Percentiles rank a stretch among this genome's conserved stretches.
These are phyloP conservation scores for Hyles lineata DNA, from an alignment of 2,888 invertebrate species.

Conservation along the genomic window DNA sequence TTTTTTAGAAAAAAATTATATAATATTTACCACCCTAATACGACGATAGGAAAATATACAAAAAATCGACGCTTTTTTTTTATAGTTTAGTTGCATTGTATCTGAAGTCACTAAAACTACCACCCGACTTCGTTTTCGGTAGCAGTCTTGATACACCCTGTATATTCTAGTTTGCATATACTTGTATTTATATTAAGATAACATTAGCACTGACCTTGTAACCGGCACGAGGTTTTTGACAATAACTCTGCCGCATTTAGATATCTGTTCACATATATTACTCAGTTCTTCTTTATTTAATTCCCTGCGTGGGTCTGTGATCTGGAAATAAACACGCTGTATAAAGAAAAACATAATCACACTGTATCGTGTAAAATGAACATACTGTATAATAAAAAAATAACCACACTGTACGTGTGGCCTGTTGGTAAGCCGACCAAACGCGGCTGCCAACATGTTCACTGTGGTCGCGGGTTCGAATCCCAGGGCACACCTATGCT, in stretches of 20 bases:
- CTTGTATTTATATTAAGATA: too few species aligned
- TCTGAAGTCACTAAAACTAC: too few species aligned
- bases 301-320: constrained; percentile 65
- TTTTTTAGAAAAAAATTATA: background rate
- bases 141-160: too few species aligned
- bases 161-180: background rate
- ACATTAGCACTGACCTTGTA: constrained; percentile 53
- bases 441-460: too few species aligned
- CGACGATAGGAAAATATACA: too few species aligned
- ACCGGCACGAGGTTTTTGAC: constrained; percentile 56
- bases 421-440: too few species aligned
- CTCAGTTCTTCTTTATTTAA: constrained; percentile 54
- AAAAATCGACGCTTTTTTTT: too few species aligned
- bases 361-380: background rate
- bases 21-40: too few species aligned
- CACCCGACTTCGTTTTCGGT: too few species aligned
- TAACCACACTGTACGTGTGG: background rate
- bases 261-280: constrained; percentile 57
- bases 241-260: constrained; percentile 53
- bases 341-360: background rate
- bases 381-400: background rate
- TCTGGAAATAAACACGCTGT: constrained; percentile 75
- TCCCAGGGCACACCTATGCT: too few species aligned
- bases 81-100: too few species aligned
- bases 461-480: too few species aligned